Evolutionary conservation across 2,797 vertebrate genomes (phyloP), one percentile per base, ranked within the genome.

Genomic region (Diceros bicornis): DNA sequence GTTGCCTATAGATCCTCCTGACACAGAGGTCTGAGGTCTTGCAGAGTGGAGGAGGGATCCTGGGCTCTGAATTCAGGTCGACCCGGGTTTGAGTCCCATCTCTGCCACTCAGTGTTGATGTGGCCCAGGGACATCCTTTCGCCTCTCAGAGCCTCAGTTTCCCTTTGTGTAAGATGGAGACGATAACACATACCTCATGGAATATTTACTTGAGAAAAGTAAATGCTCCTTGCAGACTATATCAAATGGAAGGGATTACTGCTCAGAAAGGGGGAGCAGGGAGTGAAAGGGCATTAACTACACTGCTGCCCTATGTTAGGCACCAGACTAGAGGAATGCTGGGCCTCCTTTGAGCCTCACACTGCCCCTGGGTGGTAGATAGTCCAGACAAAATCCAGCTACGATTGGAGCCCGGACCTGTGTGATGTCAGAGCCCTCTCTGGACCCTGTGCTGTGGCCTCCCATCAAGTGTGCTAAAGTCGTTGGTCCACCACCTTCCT

Each of bases 161-260:
- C 10, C n/a, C 23, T 21, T 17, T 29, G 2, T 0, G 2, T 23
- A 29, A 23, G 44, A 29, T 34, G 62, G 27, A 23, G 69, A 34
- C 37, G 6, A 4, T 10, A 25, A 17, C 62, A 32, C 2, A 0
- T 1, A 12, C 2, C n/a, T 41, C 14, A 4, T 10, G 37, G 64
- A 52, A 23, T 75, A 1, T 34, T 52, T 29, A 20, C 14, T 55
- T 47, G 86, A 57, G 32, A 37, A 47, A 85, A 85, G 17, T 11
- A 37, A 41, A 20, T 23, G 12, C 27, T 83, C 37, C 57, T n/a
- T 71, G 17, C 16, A 37, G 64, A 6, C 14, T 34, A 6, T 29
- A 17, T 57, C 55, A 20, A 23, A n/a, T 17, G 47, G 34, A 6
- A 13, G 64, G 59, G 37, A 25, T 16, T 17, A 21, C 44, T 55